Percentiles rank a stretch among this genome's conserved stretches.
phyloP scores from a whole-genome alignment of 2,888 invertebrate species.

The Epicampocera succincta region DNA sequence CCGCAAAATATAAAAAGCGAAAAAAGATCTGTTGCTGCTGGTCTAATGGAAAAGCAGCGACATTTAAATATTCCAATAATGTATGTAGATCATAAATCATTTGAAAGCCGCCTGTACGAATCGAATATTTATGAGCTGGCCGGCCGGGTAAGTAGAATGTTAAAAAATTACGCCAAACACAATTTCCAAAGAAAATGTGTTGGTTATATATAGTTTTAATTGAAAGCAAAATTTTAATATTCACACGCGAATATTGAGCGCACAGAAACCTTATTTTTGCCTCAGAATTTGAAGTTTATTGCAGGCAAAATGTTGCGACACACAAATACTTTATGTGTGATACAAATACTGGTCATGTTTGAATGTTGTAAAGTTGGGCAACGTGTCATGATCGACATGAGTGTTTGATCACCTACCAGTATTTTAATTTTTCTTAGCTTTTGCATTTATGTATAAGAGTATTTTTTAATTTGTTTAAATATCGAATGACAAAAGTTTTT shows the following conservation, averaged over 20 bases:
- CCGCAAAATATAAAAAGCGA: background rate
- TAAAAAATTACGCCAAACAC: constrained; percentile 4
- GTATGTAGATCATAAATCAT: constrained; percentile 62
- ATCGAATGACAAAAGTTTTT: constrained; percentile 55
- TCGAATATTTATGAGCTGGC: constrained; percentile 10
- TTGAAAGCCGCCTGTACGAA: constrained; percentile 33
- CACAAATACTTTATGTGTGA: constrained; percentile 29
- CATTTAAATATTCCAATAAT: constrained; percentile 58
- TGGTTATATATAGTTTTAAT: constrained; percentile 43
- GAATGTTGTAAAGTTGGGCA: constrained; percentile 46
- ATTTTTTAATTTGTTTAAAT: constrained; percentile 44
- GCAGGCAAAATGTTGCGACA: constrained; percentile 22
- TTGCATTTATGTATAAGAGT: background rate
- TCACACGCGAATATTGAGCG: constrained; percentile 59
- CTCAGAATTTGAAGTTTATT: background rate
- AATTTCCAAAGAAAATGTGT: constrained; percentile 16
- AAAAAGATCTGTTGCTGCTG: constrained; percentile 43
- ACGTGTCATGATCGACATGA: constrained; percentile 61
- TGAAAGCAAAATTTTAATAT: constrained; percentile 47
- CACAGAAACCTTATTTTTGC: background rate
- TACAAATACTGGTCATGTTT: constrained; percentile 47
- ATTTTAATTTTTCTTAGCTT: constrained; percentile 22
- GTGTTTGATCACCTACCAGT: constrained; percentile 59
- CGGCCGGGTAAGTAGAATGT: background rate
- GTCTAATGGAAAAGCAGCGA: constrained; percentile 51